These are phyloP conservation scores for Lepidochrysops patricia DNA, from an alignment of 2,888 invertebrate genomes.

Conservation along the genomic window DNA sequence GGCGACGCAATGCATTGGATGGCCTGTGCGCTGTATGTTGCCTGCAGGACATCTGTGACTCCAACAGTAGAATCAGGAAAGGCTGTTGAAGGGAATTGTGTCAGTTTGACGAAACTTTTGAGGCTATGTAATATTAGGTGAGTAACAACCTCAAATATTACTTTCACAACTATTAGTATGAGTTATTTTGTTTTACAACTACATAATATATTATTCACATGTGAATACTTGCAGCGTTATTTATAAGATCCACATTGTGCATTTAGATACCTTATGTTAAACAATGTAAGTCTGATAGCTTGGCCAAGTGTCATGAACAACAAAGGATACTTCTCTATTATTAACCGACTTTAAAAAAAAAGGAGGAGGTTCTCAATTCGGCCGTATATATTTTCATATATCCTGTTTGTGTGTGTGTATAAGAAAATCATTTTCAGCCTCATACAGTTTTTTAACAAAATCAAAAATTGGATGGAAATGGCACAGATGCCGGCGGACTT, in stretches of 20 bases:
- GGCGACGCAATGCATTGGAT: slow-evolving; percentile 95
- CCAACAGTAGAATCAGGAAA: slow-evolving; percentile 85
- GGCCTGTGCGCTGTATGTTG: slow-evolving; percentile 94
- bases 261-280: too few species aligned
- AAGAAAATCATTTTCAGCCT: slow-evolving; percentile 72
- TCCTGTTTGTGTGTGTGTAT: background rate
- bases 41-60: slow-evolving; percentile 85
- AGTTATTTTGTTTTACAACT: background rate
- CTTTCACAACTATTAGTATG: slow-evolving; percentile 2
- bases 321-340: too few species aligned
- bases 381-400: too few species aligned
- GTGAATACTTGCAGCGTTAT: too few species aligned
- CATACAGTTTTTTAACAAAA: slow-evolving; percentile 94
- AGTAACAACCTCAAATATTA: slow-evolving; percentile 6
- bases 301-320: too few species aligned
- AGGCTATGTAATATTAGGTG: slow-evolving; percentile 92
- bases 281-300: too few species aligned
- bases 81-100: slow-evolving; percentile 90
- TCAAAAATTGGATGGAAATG: slow-evolving; percentile 97
- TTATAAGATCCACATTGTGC: too few species aligned
- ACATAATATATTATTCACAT: background rate
- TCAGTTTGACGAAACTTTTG: slow-evolving; percentile 91
- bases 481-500: slow-evolving; percentile 89
- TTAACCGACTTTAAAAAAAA: too few species aligned
- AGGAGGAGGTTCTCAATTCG: too few species aligned